Percentiles rank a stretch among this genome's conserved stretches.
Conservation (phyloP, 2,797 vertebrate genomes). For the Pyrocephalus nanus region DNA sequence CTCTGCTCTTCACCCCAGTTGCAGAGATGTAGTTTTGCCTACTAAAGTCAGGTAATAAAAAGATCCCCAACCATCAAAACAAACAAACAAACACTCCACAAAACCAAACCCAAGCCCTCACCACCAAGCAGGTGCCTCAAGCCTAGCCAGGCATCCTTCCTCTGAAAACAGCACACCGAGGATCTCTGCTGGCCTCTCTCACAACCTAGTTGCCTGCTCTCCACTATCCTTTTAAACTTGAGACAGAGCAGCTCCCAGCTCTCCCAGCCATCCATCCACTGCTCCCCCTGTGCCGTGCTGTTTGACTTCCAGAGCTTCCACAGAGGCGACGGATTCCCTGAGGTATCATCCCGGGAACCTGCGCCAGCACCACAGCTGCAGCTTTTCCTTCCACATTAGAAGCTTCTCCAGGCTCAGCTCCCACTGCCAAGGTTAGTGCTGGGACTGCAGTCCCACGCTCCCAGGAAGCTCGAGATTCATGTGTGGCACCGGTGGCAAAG, state of each 20-base stretch:
- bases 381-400: not conserved
- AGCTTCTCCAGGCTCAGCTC: not conserved
- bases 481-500: fast-evolving
- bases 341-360: fast-evolving
- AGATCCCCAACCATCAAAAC: not conserved
- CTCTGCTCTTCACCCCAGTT: not conserved
- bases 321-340: not conserved
- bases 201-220: not conserved
- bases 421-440: not conserved
- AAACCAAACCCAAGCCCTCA: not conserved
- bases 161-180: not conserved
- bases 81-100: not conserved
- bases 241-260: not conserved
- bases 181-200: not conserved
- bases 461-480: fast-evolving
- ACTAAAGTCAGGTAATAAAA: not conserved
- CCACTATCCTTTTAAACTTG: not conserved
- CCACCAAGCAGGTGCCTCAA: not conserved
- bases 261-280: fast-evolving
- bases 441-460: fast-evolving
- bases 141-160: not conserved
- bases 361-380: not conserved
- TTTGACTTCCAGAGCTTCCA: not conserved
- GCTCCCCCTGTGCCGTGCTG: fast-evolving
- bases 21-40: not conserved